Evolutionary conservation across 1,140 invertebrate species (phyloP).

Genomic region (Pogonus chalceus): DNA sequence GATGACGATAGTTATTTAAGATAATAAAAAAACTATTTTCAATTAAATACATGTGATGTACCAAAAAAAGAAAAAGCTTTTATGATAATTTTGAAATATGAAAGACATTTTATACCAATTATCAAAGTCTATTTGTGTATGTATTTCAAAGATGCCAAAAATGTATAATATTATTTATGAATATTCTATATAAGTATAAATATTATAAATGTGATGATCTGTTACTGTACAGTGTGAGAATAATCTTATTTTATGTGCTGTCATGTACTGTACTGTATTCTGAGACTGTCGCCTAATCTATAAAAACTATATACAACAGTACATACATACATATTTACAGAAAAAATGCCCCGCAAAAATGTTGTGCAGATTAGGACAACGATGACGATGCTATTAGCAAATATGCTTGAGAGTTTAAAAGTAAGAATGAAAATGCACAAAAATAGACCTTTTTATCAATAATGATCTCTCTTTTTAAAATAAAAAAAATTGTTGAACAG

Average conservation of each 20-base stretch:
- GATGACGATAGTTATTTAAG: conserved; percentile 12
- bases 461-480: no score
- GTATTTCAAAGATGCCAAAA: conserved; percentile 52
- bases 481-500: no score
- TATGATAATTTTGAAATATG: conserved; percentile 16
- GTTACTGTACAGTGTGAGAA: conserved; percentile 6
- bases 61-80: conserved; percentile 29
- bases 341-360: no score
- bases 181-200: conserved; percentile 41
- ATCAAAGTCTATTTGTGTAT: conserved; percentile 56
- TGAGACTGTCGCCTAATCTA: conserved; percentile 4
- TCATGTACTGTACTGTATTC: neutral
- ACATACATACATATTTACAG: no score
- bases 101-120: conserved; percentile 38
- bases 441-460: no score
- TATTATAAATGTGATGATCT: conserved; percentile 20
- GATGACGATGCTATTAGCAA: neutral
- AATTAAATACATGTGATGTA: conserved; percentile 36
- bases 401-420: conserved; percentile 1
- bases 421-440: conserved; percentile 1
- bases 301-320: neutral
- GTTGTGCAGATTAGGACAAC: neutral
- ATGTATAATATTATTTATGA: conserved; percentile 43
- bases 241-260: neutral
- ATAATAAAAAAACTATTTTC: conserved; percentile 25